Conservation (phyloP, 2,888 invertebrate species). For the Pseudococcus longispinus region DNA sequence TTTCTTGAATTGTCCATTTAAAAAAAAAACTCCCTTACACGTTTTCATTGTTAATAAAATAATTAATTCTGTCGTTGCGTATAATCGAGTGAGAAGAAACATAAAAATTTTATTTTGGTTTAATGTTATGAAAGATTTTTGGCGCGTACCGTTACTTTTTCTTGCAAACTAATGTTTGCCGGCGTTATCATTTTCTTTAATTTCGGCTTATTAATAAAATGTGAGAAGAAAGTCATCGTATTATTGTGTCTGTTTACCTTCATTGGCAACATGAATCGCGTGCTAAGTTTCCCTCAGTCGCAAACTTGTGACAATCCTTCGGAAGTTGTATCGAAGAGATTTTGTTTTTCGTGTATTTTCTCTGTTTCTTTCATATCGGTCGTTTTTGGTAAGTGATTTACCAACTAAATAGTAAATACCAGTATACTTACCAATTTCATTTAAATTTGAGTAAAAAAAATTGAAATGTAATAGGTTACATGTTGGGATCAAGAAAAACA, state of each 20-base stretch:
- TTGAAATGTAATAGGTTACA: slow-evolving; percentile 26
- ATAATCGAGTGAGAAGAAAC: neutral
- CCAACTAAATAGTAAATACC: neutral
- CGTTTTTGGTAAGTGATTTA: slow-evolving; percentile 39
- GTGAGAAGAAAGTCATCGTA: slow-evolving; percentile 28
- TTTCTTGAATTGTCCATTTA: neutral
- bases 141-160: neutral
- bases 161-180: slow-evolving; percentile 4
- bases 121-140: slow-evolving; percentile 38
- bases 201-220: slow-evolving; percentile 45
- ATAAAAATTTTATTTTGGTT: slow-evolving; percentile 40
- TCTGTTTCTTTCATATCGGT: slow-evolving; percentile 48
- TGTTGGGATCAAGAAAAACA: slow-evolving; percentile 37
- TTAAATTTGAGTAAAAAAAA: neutral
- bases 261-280: slow-evolving; percentile 53
- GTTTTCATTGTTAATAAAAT: neutral
- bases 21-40: neutral
- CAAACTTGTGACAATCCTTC: slow-evolving; percentile 50
- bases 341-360: slow-evolving; percentile 53
- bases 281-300: slow-evolving; percentile 52
- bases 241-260: slow-evolving; percentile 29
- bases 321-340: slow-evolving; percentile 51
- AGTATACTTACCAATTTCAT: neutral
- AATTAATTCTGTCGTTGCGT: neutral
- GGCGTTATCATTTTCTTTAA: slow-evolving; percentile 44